A percentile compares a stretch with the other conserved stretches of the same genome.
These are phyloP conservation scores for Synanthedon vespiformis DNA, from an alignment of 2,888 invertebrate genomes.

Conservation along the genomic window DNA sequence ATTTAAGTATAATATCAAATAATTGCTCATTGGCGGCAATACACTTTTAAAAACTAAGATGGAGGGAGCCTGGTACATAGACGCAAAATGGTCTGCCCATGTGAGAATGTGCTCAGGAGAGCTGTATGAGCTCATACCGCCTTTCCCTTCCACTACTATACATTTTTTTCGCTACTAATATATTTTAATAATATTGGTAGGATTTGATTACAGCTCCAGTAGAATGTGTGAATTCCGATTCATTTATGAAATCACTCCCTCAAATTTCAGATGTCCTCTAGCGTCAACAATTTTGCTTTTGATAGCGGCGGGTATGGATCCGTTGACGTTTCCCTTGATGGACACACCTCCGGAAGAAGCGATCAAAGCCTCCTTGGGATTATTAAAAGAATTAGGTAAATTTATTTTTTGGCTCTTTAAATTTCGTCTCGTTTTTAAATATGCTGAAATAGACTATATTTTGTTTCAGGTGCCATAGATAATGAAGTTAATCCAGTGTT, in stretches of 20 bases:
- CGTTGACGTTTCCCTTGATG: constrained; percentile 88
- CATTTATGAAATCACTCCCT: too few relatives aligned
- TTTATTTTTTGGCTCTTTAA: constrained; percentile 3
- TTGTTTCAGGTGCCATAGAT: constrained; percentile 74
- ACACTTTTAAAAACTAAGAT: too few relatives aligned
- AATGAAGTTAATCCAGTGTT: constrained; percentile 71
- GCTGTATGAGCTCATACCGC: too few relatives aligned
- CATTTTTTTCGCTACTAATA: too few relatives aligned
- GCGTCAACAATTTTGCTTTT: constrained; percentile 84
- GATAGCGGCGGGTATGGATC: constrained; percentile 85
- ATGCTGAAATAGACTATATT: background rate
- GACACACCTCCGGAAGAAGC: constrained; percentile 86
- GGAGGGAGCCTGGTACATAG: too few relatives aligned
- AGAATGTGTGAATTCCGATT: too few relatives aligned
- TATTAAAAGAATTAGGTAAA: constrained; percentile 73
- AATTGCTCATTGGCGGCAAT: too few relatives aligned
- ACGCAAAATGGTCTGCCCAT: too few relatives aligned
- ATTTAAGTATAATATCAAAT: background rate
- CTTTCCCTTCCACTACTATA: too few relatives aligned
- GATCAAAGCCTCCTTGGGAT: constrained; percentile 73
- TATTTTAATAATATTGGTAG: too few relatives aligned
- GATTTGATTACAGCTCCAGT: too few relatives aligned
- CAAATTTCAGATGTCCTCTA: constrained; percentile 59
- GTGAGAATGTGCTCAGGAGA: too few relatives aligned
- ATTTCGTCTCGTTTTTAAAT: background rate